Base-by-base conservation (phyloP, 2,797 vertebrate species). In the Eptatretus atami region DNA sequence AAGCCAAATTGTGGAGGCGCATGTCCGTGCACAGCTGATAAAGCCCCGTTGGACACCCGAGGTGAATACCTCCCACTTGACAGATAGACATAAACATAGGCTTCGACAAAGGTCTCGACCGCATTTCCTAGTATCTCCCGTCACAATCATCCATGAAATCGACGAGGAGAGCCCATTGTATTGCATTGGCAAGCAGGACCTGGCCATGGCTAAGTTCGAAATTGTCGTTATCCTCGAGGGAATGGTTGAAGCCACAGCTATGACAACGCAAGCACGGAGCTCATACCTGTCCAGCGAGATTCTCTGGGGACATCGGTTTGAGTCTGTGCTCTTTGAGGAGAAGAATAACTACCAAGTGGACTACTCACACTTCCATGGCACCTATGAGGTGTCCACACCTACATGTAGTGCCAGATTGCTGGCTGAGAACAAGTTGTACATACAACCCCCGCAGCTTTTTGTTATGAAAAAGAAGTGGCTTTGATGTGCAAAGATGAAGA, bases 201-300 rank as follows among this genome's bases (percentile, higher is more conserved):
- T 96, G 67, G 86, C 94, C 70, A 80, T 70, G 53, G 76, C 83
- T 0, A 83, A 95, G 70, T 88, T 98, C 63, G 92, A 98, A 70
- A 90, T 98, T 0, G 88, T 98, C 44, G 92, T 98, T 12, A 98
- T 98, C 70, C 71, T 98, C 54, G 92, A 98, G 71, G 92, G 92
- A 53, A 98, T 98, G 90, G 92, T 98, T 44, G 92, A 98, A 69
- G 92, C 92, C 3, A 98, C 92, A 0, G 92, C 92, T 66, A 98
- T 98, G 92, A 98, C 92, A 6, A 98, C 92, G 0, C 92, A 98
- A 73, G 95, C 86, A 71, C 83, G 92, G 19, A 96, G 92, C 76
- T 98, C 92, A 0, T 96, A 98, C 3, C 72, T 98, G 53, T 79
- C 88, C 12, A 75, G 78, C 0, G 92, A 98, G 73, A 82, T 98